Conservation (phyloP, 2,113 vertebrate species). For the Ciconia stormi region DNA sequence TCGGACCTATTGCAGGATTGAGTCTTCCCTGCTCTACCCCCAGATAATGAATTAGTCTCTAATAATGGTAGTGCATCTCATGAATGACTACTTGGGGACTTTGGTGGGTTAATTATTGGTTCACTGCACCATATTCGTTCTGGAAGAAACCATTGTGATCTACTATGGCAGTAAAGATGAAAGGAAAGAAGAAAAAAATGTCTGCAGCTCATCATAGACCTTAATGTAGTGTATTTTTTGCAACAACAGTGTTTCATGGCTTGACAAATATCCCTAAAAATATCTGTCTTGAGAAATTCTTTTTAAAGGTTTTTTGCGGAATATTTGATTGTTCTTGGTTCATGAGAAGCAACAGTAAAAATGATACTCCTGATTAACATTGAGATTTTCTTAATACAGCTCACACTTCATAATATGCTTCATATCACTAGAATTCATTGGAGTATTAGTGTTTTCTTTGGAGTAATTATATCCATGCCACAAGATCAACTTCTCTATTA, state of each 20-base stretch:
- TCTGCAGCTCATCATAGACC: background rate
- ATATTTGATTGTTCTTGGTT: background rate
- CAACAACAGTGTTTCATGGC: background rate
- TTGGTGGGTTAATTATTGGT: background rate
- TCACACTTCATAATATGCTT: background rate
- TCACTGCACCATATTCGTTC: background rate
- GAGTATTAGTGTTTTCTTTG: background rate
- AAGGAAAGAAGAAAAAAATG: background rate
- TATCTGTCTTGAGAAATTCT: background rate
- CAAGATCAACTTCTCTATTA: background rate
- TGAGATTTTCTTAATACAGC: background rate
- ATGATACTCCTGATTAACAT: background rate
- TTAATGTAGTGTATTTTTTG: background rate
- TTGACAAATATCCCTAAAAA: background rate
- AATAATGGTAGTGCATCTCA: background rate
- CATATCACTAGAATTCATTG: background rate
- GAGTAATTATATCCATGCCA: background rate
- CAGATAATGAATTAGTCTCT: background rate
- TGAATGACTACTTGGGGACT: background rate
- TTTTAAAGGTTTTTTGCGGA: background rate
- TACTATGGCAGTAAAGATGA: background rate
- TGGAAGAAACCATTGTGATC: background rate
- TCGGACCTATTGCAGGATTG: background rate
- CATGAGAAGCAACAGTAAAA: background rate
- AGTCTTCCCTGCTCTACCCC: background rate